Evolutionary conservation across 2,888 invertebrate species (phyloP).

Genomic region (Sesia bembeciformis): DNA sequence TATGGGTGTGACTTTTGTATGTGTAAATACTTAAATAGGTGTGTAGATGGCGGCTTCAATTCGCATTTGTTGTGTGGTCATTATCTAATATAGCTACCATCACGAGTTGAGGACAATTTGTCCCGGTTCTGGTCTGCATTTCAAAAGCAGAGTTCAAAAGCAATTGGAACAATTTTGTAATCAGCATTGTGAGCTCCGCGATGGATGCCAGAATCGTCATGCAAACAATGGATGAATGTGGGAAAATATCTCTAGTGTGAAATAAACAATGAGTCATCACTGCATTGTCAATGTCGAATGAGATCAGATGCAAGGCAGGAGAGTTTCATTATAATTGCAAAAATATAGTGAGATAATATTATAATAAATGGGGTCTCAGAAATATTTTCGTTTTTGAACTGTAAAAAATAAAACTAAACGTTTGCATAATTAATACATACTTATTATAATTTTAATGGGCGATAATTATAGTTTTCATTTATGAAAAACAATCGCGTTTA

Average conservation of each 20-base stretch:
- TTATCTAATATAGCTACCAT: conserved; percentile 63
- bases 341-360: too few species aligned
- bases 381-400: too few species aligned
- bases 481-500: too few species aligned
- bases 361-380: too few species aligned
- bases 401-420: too few species aligned
- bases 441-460: too few species aligned
- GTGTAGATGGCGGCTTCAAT: conserved; percentile 45
- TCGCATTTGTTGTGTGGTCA: conserved; percentile 59
- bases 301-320: too few species aligned
- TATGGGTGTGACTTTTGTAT: background rate
- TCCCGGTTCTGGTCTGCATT: conserved; percentile 27
- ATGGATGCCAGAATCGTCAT: conserved; percentile 26
- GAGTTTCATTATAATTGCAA: too few species aligned
- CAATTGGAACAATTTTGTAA: conserved; percentile 66
- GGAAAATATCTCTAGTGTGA: conserved; percentile 6
- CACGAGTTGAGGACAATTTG: conserved; percentile 45
- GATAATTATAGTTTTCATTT: too few species aligned
- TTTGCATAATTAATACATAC: too few species aligned
- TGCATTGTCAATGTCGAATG: background rate
- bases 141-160: conserved; percentile 25
- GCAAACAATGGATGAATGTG: conserved; percentile 32
- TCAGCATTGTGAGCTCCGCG: conserved; percentile 39
- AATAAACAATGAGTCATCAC: conserved; percentile 23
- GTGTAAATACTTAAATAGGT: conserved; percentile 14